These are phyloP conservation scores for Papio anubis DNA, from an alignment of 2,113 vertebrate genomes.

Conservation along the genomic window DNA sequence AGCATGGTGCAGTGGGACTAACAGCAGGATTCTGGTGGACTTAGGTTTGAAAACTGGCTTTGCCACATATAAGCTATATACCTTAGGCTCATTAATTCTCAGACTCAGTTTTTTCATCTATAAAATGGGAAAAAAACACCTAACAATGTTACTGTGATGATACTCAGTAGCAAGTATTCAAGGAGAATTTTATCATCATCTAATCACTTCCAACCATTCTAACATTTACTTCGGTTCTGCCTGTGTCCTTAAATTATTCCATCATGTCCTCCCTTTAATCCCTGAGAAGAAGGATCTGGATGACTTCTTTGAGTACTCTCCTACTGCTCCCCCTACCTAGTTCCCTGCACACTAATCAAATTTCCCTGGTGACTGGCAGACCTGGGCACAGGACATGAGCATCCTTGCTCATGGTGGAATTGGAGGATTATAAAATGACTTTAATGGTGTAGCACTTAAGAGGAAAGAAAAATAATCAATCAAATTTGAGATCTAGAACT, in stretches of 20 bases:
- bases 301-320: neutral
- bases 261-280: neutral
- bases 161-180: neutral
- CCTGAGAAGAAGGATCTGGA: neutral
- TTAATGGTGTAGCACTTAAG: neutral
- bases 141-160: neutral
- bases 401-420: neutral
- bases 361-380: neutral
- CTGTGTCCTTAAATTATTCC: neutral
- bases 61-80: neutral
- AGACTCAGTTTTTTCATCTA: neutral
- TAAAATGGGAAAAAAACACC: neutral
- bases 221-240: neutral
- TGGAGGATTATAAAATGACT: neutral
- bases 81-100: neutral
- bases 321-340: rapidly evolving
- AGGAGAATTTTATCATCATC: neutral
- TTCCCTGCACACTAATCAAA: neutral
- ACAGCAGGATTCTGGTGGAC: neutral
- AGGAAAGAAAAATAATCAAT: neutral
- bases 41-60: neutral
- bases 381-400: rapidly evolving
- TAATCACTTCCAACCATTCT: neutral
- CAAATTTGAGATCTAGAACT: neutral
- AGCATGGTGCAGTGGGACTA: no score